Percentiles rank a stretch among this genome's conserved stretches.
Conservation (phyloP, 2,888 invertebrate genomes). For the Epirrita christyi region DNA sequence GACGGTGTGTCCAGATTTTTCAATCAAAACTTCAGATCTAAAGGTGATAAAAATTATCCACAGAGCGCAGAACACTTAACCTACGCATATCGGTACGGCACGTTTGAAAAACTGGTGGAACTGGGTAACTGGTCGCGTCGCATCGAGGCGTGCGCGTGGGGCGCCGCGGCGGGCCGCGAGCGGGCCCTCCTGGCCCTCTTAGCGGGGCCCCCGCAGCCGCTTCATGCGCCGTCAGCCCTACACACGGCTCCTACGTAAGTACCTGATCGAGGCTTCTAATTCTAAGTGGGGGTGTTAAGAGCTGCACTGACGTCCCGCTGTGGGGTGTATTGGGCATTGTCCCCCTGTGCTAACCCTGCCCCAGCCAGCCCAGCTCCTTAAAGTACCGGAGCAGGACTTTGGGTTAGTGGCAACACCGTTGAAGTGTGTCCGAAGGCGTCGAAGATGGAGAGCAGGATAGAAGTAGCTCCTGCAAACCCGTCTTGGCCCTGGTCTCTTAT, state of each 20-base stretch:
- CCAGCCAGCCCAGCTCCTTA: too few relatives aligned
- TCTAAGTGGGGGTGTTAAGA: too few relatives aligned
- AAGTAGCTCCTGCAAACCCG: too few relatives aligned
- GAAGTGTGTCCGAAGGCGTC: too few relatives aligned
- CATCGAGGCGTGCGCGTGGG: constrained; percentile 92
- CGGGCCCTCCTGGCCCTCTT: constrained; percentile 88
- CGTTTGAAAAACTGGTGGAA: constrained; percentile 96
- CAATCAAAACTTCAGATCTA: not conserved
- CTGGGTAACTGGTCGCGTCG: constrained; percentile 93
- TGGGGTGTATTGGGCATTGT: too few relatives aligned
- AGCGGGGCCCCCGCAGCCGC: constrained; percentile 61
- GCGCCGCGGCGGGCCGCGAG: constrained; percentile 87
- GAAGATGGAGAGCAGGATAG: too few relatives aligned
- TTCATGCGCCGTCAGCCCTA: constrained; percentile 39
- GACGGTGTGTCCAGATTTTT: too few relatives aligned
- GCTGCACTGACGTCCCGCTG: too few relatives aligned
- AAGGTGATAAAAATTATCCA: constrained; percentile 1
- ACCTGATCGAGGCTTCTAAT: constrained; percentile 82
- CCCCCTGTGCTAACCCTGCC: too few relatives aligned
- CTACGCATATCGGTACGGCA: constrained; percentile 96
- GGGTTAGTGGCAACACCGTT: too few relatives aligned
- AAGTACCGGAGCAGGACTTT: too few relatives aligned
- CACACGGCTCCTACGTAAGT: constrained; percentile 21
- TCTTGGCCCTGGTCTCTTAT: too few relatives aligned
- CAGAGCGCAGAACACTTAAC: constrained; percentile 96